Base-by-base conservation (phyloP, 2,888 invertebrate species). In the Gortyna flavago region DNA sequence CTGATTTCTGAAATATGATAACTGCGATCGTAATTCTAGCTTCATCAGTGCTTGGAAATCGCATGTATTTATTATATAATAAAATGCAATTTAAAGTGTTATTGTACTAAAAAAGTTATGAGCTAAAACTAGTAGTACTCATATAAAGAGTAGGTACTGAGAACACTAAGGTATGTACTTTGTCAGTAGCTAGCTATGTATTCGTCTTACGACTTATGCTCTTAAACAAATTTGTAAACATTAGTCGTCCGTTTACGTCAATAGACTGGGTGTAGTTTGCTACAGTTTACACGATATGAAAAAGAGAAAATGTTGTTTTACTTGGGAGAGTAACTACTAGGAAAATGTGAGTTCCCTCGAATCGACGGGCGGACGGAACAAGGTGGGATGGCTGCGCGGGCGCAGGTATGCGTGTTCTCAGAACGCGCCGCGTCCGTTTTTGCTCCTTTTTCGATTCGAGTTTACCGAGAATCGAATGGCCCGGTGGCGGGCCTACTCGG, bases 381-480 rank as follows among this genome's bases (percentile, higher is more conserved):
- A 95, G 95, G 95, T 94, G 92, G 94, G 93, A 93, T 93, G 92
- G 91, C 82, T 90, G 94, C 93, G 94, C 93, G 91, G 90, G 93
- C 95, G 95, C 96, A 96, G 96, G 96, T 96, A 96, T 94, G 95
- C 93, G 93, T 94, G 92, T 96, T 96, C 96, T 95, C 90, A 91
- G 96, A 96, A 96, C 93, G 91, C 90, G 93, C 93, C 92, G 92
- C 93, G 94, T 90, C 89, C 92, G 95, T 96, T 96, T 96, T 96
- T 96, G 96, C 95, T 96, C 94, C 95, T 96, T 96, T 96, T 96
- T 96, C 95, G 96, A 95, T 95, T 95, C 94, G 92, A 95, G 93
- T 95, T 95, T 96, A 96, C 96, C 92, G 89, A 96, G 96, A 96
- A 96, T 93, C 94, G 94, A 94, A 95, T 95, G 95, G 95, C 94